Evolutionary conservation across 1,140 invertebrate species (phyloP).

Genomic region (Xylocopa sonorina): DNA sequence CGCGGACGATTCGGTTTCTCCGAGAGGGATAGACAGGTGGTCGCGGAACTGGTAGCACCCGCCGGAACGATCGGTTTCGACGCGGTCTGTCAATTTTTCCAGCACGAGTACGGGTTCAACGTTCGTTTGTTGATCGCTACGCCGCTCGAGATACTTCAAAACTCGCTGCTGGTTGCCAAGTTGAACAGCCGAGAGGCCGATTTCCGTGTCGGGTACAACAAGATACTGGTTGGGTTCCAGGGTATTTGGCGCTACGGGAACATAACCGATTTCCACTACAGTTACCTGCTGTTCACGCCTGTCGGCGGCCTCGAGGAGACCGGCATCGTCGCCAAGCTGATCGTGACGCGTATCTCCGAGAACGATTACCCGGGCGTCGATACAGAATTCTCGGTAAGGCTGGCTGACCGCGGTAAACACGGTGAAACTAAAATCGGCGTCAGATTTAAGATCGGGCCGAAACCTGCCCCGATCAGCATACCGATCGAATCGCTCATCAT

Average conservation of each 20-base stretch:
- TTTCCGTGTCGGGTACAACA: conserved; percentile 88
- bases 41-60: conserved; percentile 86
- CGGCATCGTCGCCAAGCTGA: conserved; percentile 87
- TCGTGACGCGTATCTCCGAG: conserved; percentile 77
- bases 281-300: conserved; percentile 89
- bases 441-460: conserved; percentile 71
- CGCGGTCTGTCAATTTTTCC: conserved; percentile 82
- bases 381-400: conserved; percentile 85
- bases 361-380: conserved; percentile 83
- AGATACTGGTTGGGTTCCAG: conserved; percentile 88
- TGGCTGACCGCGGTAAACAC: conserved; percentile 86
- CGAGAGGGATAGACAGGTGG: conserved; percentile 86
- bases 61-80: conserved; percentile 87
- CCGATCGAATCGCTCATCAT: conserved; percentile 48
- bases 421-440: conserved; percentile 58
- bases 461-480: conserved; percentile 70
- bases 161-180: conserved; percentile 85
- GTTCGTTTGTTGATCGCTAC: conserved; percentile 87
- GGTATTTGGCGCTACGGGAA: conserved; percentile 89
- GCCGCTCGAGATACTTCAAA: conserved; percentile 86
- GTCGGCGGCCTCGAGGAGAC: conserved; percentile 88
- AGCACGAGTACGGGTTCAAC: conserved; percentile 86
- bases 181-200: conserved; percentile 85
- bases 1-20: conserved; percentile 87
- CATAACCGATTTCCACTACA: conserved; percentile 88